These are phyloP conservation scores for Austrofundulus limnaeus DNA, from an alignment of 2,113 vertebrate species.

Conservation along the genomic window DNA sequence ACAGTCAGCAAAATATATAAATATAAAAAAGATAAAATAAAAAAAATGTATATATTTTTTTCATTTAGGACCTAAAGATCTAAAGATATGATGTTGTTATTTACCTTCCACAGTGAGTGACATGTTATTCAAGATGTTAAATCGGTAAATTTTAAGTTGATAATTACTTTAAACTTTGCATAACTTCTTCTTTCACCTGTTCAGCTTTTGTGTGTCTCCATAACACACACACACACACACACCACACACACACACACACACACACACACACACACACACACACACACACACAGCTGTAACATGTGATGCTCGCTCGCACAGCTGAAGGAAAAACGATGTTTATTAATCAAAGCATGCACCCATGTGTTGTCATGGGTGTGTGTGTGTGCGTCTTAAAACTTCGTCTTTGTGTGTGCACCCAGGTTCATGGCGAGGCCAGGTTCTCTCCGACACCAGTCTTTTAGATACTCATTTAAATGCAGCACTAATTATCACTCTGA, in stretches of 20 bases:
- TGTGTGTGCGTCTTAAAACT: neutral
- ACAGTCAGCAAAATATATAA: too few species aligned
- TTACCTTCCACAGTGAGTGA: neutral
- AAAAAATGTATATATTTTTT: neutral
- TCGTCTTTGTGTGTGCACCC: neutral
- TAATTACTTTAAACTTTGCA: conserved; percentile 8
- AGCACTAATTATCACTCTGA: conserved; percentile 58
- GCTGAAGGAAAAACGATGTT: conserved; percentile 16
- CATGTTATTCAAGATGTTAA: conserved; percentile 18
- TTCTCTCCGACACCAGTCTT: conserved; percentile 36
- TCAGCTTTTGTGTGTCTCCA: neutral
- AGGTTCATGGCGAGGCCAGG: conserved; percentile 54
- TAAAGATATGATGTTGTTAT: neutral
- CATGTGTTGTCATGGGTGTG: neutral
- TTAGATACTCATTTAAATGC: conserved; percentile 50
- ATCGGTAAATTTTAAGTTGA: neutral
- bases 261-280: neutral
- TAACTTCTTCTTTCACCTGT: neutral
- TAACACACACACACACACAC: neutral
- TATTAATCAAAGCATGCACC: conserved; percentile 43
- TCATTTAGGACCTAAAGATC: neutral
- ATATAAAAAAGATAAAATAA: neutral
- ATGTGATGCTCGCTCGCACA: neutral
- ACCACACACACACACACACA: neutral
- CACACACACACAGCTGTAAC: neutral